Evolutionary conservation across 2,797 vertebrate genomes (phyloP), one percentile per base, ranked within the genome.

Genomic region (Silurus lanzhouensis): DNA sequence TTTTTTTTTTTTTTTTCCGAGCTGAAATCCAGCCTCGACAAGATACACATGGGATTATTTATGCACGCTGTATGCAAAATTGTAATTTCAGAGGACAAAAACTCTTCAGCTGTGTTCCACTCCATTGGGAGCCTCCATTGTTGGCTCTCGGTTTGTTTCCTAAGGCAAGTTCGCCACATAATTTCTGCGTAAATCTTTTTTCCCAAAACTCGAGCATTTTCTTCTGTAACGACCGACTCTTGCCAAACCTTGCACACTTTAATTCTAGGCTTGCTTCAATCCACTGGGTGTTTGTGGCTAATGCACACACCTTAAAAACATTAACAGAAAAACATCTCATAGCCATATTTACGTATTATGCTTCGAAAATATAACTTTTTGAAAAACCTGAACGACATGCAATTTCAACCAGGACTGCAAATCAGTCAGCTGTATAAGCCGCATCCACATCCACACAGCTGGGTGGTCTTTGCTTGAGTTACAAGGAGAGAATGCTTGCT

Each of bases 381-480:
- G 7, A 25, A 38, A 75, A 63, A 83, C 6, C 60, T 61, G 58
- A 78, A 27, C 61, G 31, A 72, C 66, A 25, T 58, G 55, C 27
- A 63, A 12, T 70, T 83, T 84, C 58, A 83, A 63, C 80, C 61
- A 58, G 48, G 67, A 38, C 44, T 83, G 84, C 75, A 81, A 84
- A 25, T 70, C 78, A 67, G 66, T 68, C 82, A 77, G 75, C 86
- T 86, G 86, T 75, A 89, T 61, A 44, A 82, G 9, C 66, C 17
- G 31, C 27, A 60, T 71, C 38, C 2, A 1, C 15, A 61, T 76
- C 17, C 52, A 14, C 52, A 57, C 52, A 61, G 48, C 71, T 85
- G 87, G 89, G 88, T 90, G 89, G 89, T 90, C 89, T 85, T 77
- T 79, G 77, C 84, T 83, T 48, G 67, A 84, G 83, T 78, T 88